These are phyloP conservation scores for Nephrotoma appendiculata DNA, from an alignment of 2,888 invertebrate genomes.

Conservation along the genomic window DNA sequence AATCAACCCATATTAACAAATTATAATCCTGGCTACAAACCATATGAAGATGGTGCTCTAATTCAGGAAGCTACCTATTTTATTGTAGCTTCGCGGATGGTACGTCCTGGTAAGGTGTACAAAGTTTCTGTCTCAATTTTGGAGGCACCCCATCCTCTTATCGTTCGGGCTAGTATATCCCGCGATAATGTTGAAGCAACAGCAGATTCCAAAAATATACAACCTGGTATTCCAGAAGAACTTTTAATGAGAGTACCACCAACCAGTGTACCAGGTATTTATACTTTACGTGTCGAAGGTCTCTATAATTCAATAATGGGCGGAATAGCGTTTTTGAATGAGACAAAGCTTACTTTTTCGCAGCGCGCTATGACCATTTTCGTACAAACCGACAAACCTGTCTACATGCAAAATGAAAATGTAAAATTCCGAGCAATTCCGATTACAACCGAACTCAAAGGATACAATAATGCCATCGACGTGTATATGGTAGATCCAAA, in stretches of 20 bases:
- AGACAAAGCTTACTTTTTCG: conserved; percentile 71
- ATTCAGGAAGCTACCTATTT: conserved; percentile 55
- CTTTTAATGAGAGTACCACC: conserved; percentile 78
- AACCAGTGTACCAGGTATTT: conserved; percentile 70
- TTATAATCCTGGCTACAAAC: neutral
- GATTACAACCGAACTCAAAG: conserved; percentile 80
- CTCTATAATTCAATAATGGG: conserved; percentile 51
- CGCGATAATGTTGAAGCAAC: conserved; percentile 80
- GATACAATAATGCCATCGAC: conserved; percentile 81
- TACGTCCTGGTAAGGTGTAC: conserved; percentile 83
- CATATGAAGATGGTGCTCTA: conserved; percentile 6
- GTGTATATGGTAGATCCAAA: conserved; percentile 85
- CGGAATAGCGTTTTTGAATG: conserved; percentile 80
- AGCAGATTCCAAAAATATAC: conserved; percentile 66
- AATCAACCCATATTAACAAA: neutral
- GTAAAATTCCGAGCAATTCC: conserved; percentile 85
- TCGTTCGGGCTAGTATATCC: conserved; percentile 75
- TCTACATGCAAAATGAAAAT: conserved; percentile 86
- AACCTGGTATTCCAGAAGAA: conserved; percentile 78
- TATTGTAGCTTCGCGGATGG: conserved; percentile 78
- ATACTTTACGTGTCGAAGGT: conserved; percentile 72
- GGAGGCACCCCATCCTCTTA: conserved; percentile 62
- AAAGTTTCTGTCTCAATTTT: conserved; percentile 75
- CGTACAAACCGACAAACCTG: conserved; percentile 87
- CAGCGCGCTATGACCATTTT: conserved; percentile 89